A percentile compares a stretch with the other conserved stretches of the same genome.
Conservation (phyloP, 2,888 invertebrate genomes). For the Cosmia trapezina region DNA sequence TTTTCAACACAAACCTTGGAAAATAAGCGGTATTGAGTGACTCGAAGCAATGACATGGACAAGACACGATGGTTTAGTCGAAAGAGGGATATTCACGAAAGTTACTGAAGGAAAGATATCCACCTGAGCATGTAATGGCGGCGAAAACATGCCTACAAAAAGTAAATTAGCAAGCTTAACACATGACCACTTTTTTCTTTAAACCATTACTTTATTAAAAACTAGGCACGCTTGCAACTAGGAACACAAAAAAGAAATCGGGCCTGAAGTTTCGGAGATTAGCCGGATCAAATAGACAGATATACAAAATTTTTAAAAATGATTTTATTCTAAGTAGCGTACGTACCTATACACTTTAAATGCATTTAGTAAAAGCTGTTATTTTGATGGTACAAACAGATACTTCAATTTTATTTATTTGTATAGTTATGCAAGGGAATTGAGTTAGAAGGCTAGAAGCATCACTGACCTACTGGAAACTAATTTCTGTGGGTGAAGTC, state of each 20-base stretch:
- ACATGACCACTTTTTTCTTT: slow-evolving; percentile 17
- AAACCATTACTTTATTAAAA: slow-evolving; percentile 18
- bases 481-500: slow-evolving; percentile 44
- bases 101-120: too few relatives aligned
- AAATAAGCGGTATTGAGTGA: neutral
- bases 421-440: neutral
- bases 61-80: too few relatives aligned
- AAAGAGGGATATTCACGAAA: rapidly evolving
- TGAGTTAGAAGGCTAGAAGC: slow-evolving; percentile 13
- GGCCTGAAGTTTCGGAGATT: too few relatives aligned
- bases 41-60: neutral
- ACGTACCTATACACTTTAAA: too few relatives aligned
- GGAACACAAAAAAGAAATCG: neutral
- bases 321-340: too few relatives aligned
- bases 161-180: slow-evolving; percentile 32
- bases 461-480: slow-evolving; percentile 29
- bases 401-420: too few relatives aligned
- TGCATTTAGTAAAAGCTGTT: too few relatives aligned
- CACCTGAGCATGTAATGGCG: too few relatives aligned
- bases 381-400: too few relatives aligned
- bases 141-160: slow-evolving; percentile 10
- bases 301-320: too few relatives aligned
- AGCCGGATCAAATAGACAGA: too few relatives aligned
- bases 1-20: neutral
- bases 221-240: slow-evolving; percentile 24